Evolutionary conservation across 1,140 invertebrate species (phyloP).

Genomic region (Theocolax elegans): DNA sequence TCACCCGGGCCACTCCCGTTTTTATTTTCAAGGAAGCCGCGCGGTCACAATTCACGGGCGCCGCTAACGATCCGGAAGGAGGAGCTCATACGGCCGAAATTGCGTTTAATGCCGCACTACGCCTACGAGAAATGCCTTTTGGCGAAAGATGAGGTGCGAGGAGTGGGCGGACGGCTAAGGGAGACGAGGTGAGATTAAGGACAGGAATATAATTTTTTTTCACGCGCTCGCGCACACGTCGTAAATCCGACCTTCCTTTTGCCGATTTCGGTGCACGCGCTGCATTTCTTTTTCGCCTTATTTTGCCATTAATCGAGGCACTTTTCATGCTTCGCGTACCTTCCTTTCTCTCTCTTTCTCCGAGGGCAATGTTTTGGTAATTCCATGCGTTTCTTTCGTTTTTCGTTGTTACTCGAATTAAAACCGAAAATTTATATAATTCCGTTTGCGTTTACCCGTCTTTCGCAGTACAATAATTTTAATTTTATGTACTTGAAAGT

Average conservation of each 20-base stretch:
- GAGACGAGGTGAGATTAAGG: conserved; percentile 21
- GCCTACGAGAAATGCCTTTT: conserved; percentile 13
- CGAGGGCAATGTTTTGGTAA: background rate
- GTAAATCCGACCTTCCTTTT: background rate
- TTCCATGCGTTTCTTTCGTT: background rate
- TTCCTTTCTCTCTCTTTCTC: background rate
- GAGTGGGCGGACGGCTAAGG: conserved; percentile 5
- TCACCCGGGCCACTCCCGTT: conserved; percentile 3
- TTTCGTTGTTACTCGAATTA: background rate
- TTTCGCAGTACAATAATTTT: background rate
- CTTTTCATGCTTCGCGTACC: no score
- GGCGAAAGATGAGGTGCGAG: conserved; percentile 27
- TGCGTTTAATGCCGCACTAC: conserved; percentile 29
- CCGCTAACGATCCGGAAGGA: conserved; percentile 34
- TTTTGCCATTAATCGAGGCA: background rate
- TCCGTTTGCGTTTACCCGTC: background rate
- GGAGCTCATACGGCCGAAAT: conserved; percentile 21
- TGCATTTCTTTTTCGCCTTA: background rate
- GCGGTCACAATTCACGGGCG: background rate
- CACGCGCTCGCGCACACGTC: background rate
- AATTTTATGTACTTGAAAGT: background rate
- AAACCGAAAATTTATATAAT: background rate
- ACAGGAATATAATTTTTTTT: conserved; percentile 20
- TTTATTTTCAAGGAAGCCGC: conserved; percentile 31
- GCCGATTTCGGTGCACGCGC: background rate